Base-by-base conservation (phyloP, 2,113 vertebrate genomes). In the Epinephelus lanceolatus region DNA sequence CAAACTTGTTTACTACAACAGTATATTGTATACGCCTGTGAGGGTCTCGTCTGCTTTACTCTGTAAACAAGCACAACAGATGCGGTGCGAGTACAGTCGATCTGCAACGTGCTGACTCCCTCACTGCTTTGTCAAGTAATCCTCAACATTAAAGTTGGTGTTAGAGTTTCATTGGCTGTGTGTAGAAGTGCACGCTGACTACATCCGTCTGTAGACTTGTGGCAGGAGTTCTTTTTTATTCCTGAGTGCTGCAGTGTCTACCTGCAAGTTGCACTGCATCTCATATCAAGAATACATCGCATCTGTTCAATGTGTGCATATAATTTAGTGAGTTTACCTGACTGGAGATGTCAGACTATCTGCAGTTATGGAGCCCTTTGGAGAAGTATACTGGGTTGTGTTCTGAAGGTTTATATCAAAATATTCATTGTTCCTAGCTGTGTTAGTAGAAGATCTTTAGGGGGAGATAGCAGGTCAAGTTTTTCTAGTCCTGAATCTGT, bases 11-110 rank as follows among this genome's bases (percentile, higher is more conserved):
- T 68, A 18, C 52, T 56, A 27, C 60, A 55, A 19, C 49, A 27
- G 21, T 42, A 40, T 49, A 62, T 0, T 74, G 72, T 62, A 15
- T 30, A 49, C 5, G 6, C 13, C 12, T 15, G 49, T 37, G 19
- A 19, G 0, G 19, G 12, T 61, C 57, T 33, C 51, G 6, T 33
- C 60, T 53, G 60, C 49, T 33, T 52, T 63, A 18, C 59, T 63
- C 27, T 40, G 60, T 63, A 53, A 76, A 75, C 60, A 76, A 53
- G 60, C 3, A 19, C 49, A 65, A 60, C 13, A 76, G 49, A 76
- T 76, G 61, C 55, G 51, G 21, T 45, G 2, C 73, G 57, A 56
- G 40, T 33, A 17, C 42, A 69, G 53, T 13, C 17, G 40, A 33
- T 67, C 42, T 33, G 49, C 71, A 52, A 23, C 75, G 68, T n/a